Evolutionary conservation across 2,113 vertebrate genomes (phyloP).

Genomic region (Dinomys branickii): DNA sequence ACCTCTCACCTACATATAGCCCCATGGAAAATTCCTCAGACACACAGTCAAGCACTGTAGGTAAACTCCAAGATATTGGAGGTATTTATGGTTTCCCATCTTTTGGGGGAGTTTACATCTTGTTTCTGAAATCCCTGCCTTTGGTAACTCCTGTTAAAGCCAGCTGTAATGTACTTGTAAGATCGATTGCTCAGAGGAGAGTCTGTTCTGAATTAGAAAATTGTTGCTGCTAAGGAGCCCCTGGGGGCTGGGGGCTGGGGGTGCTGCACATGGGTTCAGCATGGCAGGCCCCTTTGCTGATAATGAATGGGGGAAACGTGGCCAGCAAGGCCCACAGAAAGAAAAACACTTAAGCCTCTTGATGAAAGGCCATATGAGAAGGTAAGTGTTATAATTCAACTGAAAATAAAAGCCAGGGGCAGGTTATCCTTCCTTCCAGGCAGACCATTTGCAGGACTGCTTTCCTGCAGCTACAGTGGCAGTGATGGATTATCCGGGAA

Average conservation of each 20-base stretch:
- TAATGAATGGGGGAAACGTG: conserved; percentile 84
- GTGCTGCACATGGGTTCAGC: conserved; percentile 80
- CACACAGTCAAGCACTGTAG: background rate
- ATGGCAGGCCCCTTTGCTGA: conserved; percentile 74
- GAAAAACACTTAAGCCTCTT: conserved; percentile 85
- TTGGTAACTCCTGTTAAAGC: conserved; percentile 72
- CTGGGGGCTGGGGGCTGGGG: conserved; percentile 63
- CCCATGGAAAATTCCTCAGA: background rate
- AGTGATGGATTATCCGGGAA: conserved; percentile 85
- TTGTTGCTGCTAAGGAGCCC: conserved; percentile 80
- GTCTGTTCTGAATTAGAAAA: conserved; percentile 87
- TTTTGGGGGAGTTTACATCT: conserved; percentile 68
- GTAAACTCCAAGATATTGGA: conserved; percentile 53
- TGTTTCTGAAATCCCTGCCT: conserved; percentile 77
- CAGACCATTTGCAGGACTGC: conserved; percentile 81
- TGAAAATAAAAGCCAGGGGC: conserved; percentile 84
- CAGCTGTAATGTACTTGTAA: conserved; percentile 77
- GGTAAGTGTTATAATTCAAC: conserved; percentile 87
- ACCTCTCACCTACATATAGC: background rate
- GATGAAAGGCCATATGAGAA: conserved; percentile 88
- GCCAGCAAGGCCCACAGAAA: conserved; percentile 77
- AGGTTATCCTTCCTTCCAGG: conserved; percentile 79
- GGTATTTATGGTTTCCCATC: conserved; percentile 60
- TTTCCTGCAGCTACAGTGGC: conserved; percentile 80
- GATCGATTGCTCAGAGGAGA: conserved; percentile 72